Evolutionary conservation across 2,888 invertebrate species (phyloP).

Genomic region (Nesidiocoris tenuis): DNA sequence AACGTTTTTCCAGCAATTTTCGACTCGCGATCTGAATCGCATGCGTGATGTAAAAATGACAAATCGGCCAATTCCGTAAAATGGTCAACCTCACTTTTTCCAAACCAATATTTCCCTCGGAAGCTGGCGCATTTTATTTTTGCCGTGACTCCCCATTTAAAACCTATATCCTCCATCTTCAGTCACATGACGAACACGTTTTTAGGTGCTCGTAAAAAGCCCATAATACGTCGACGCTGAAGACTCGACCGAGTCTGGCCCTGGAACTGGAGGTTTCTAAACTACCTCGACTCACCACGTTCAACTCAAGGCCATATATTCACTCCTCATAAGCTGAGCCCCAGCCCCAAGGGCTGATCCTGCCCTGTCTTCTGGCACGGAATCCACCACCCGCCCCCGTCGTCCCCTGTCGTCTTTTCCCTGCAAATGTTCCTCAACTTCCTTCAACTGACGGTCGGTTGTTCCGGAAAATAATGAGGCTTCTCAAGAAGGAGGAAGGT

Average conservation of each 20-base stretch:
- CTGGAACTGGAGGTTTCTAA: neutral
- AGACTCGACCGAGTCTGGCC: neutral
- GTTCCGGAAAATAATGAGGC: neutral
- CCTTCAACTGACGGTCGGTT: neutral
- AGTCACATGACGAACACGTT: constrained; percentile 14
- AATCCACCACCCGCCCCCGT: neutral
- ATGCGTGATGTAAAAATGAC: too few species aligned
- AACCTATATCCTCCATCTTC: constrained; percentile 1
- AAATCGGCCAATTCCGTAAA: too few species aligned
- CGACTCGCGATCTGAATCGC: too few species aligned
- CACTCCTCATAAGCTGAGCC: constrained; percentile 1
- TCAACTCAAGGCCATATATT: neutral
- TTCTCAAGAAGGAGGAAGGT: neutral
- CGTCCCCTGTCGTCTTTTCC: neutral
- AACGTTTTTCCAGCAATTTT: too few species aligned
- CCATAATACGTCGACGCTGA: constrained; percentile 13
- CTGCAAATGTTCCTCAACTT: neutral
- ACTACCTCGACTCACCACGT: constrained; percentile 11
- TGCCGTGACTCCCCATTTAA: neutral
- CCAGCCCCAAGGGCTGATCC: neutral
- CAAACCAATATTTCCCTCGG: too few species aligned
- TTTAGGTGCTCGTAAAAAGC: constrained; percentile 20
- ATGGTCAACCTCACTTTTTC: too few species aligned
- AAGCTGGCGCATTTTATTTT: neutral
- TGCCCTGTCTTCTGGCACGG: neutral